A percentile compares a stretch with the other conserved stretches of the same genome.
Evolutionary conservation across 2,113 vertebrate genomes (phyloP).

Genomic region (Neolamprologus ventralis): DNA sequence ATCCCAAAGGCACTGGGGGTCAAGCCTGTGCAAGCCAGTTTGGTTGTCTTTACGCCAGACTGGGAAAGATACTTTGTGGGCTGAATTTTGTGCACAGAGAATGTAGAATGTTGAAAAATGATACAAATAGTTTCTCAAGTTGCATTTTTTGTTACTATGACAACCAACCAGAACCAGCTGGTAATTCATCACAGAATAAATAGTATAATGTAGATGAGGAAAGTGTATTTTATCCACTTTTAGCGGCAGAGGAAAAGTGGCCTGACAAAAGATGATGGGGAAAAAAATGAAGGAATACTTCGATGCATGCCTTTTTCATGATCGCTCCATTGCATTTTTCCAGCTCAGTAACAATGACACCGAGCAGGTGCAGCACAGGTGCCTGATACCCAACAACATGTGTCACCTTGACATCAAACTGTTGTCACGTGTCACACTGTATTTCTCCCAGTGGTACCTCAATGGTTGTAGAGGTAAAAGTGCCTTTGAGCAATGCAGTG

Average conservation of each 20-base stretch:
- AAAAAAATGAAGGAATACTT: background rate
- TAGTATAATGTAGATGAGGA: background rate
- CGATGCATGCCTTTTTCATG: background rate
- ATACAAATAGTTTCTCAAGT: background rate
- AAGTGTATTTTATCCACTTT: background rate
- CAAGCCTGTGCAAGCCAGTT: background rate
- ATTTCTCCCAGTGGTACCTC: background rate
- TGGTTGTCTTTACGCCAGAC: background rate
- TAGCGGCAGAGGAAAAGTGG: background rate
- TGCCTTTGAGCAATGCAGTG: background rate
- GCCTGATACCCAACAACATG: background rate
- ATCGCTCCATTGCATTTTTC: background rate
- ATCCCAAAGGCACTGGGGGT: background rate
- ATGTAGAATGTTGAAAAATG: background rate
- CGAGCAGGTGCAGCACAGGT: constrained; percentile 14
- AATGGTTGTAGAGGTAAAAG: background rate
- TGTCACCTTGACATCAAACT: constrained; percentile 14
- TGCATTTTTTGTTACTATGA: background rate
- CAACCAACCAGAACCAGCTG: background rate
- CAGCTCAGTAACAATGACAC: background rate
- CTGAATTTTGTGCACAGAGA: background rate
- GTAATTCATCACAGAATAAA: background rate
- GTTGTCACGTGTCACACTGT: background rate
- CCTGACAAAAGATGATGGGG: background rate
- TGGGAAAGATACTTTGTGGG: background rate